A percentile compares a stretch with the other conserved stretches of the same genome.
Conservation (phyloP, 2,888 invertebrate genomes). For the Meandrusa payeni region DNA sequence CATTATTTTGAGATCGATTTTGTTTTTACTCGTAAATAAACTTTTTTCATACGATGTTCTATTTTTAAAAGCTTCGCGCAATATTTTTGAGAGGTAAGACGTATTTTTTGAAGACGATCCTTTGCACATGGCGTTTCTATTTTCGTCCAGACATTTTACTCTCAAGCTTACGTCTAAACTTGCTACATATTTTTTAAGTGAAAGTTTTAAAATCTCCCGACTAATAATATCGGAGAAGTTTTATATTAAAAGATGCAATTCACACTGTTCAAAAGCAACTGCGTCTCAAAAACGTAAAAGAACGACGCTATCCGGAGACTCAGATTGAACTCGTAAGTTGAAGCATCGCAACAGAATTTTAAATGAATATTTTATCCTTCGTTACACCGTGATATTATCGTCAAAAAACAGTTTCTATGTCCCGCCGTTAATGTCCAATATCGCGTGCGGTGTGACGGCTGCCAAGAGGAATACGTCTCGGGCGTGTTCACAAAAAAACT, state of each 20-base stretch:
- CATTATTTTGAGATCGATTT: no score
- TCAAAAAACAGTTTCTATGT: constrained; percentile 34
- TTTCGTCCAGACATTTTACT: constrained; percentile 1
- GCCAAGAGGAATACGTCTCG: constrained; percentile 42
- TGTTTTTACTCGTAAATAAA: no score
- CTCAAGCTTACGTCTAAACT: constrained; percentile 9
- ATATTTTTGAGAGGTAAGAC: no score
- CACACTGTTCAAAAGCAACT: constrained; percentile 41
- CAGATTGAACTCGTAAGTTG: constrained; percentile 19
- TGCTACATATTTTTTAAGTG: constrained; percentile 41
- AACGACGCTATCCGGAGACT: constrained; percentile 7
- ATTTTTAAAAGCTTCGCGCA: no score
- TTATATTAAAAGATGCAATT: constrained; percentile 54
- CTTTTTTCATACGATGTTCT: no score
- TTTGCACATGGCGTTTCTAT: no score
- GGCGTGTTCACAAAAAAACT: constrained; percentile 56
- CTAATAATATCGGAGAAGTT: constrained; percentile 42
- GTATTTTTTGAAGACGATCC: no score
- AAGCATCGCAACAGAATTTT: constrained; percentile 21
- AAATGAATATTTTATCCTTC: constrained; percentile 24
- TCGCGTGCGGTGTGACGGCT: constrained; percentile 38
- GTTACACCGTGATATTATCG: constrained; percentile 10
- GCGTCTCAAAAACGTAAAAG: constrained; percentile 18
- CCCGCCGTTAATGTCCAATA: constrained; percentile 49
- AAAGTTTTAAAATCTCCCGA: constrained; percentile 40